Conservation (phyloP, 2,113 vertebrate species). For the Seriola rivoliana region DNA sequence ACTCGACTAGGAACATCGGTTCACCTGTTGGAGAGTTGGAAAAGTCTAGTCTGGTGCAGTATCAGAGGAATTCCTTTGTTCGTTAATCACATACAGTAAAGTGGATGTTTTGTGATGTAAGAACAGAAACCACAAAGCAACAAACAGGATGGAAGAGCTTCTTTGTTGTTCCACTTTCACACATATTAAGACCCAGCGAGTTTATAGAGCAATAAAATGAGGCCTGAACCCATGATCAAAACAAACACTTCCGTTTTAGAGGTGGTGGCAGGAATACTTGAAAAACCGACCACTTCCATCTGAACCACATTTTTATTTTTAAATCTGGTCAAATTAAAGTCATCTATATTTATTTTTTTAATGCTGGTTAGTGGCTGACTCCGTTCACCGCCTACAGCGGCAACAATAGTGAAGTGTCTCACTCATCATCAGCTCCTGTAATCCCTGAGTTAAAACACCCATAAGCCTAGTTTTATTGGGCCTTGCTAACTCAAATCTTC, state of each 20-base stretch:
- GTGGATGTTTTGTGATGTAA: slow-evolving; percentile 4
- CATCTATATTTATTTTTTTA: slow-evolving; percentile 6
- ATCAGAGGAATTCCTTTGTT: slow-evolving; percentile 6
- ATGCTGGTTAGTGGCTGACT: not conserved
- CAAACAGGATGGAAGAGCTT: slow-evolving; percentile 5
- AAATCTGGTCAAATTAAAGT: slow-evolving; percentile 2
- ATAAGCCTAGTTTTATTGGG: slow-evolving; percentile 29
- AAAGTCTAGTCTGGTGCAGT: not conserved
- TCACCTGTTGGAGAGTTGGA: not conserved
- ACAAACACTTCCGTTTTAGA: slow-evolving; percentile 27
- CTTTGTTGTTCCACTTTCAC: slow-evolving; percentile 33
- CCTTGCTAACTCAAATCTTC: slow-evolving; percentile 43
- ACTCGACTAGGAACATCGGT: not conserved
- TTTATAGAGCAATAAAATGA: slow-evolving; percentile 63
- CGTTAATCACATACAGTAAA: slow-evolving; percentile 9
- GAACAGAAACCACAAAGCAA: slow-evolving; percentile 3
- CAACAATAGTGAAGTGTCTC: slow-evolving; percentile 11
- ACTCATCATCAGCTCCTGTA: slow-evolving; percentile 39
- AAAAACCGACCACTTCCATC: slow-evolving; percentile 49
- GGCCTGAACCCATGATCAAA: slow-evolving; percentile 24
- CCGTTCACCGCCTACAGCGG: not conserved
- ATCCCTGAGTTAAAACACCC: slow-evolving; percentile 44
- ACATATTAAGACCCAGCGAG: slow-evolving; percentile 20
- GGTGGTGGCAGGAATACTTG: not conserved
- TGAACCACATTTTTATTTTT: slow-evolving; percentile 3